Conservation (phyloP, 2,888 invertebrate genomes). For the Resseliella maxima region DNA sequence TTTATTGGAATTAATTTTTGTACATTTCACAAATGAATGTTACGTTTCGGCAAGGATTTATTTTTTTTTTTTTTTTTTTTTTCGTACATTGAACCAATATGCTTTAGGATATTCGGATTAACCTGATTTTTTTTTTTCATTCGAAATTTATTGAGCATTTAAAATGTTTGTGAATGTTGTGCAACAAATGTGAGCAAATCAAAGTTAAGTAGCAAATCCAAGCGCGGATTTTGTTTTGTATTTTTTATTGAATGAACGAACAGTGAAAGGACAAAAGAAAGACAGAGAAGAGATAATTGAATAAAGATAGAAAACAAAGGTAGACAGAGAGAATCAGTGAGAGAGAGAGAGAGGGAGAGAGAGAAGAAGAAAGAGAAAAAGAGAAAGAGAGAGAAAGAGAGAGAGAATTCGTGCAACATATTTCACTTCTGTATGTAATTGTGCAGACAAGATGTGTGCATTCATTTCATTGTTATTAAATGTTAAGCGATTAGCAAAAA, state of each 20-base stretch:
- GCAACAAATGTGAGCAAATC: not conserved
- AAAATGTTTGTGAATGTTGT: not conserved
- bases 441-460: conserved; percentile 15
- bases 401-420: not conserved
- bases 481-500: conserved; percentile 36
- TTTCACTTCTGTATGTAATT: not conserved
- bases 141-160: not conserved
- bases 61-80: not conserved
- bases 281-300: too few relatives aligned
- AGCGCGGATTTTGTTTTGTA: not conserved
- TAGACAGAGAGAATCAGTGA: too few relatives aligned
- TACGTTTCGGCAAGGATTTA: conserved; percentile 43
- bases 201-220: conserved; percentile 30
- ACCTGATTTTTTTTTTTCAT: conserved; percentile 49
- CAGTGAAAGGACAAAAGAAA: not conserved
- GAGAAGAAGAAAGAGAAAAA: too few relatives aligned
- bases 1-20: not conserved
- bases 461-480: conserved; percentile 2
- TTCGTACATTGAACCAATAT: conserved; percentile 13
- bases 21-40: not conserved
- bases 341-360: not conserved
- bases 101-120: conserved; percentile 12
- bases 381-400: too few relatives aligned
- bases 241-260: too few relatives aligned
- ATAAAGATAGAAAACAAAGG: too few relatives aligned